Evolutionary conservation across 2,888 invertebrate genomes (phyloP).

Genomic region (Drosophila vallismaia): DNA sequence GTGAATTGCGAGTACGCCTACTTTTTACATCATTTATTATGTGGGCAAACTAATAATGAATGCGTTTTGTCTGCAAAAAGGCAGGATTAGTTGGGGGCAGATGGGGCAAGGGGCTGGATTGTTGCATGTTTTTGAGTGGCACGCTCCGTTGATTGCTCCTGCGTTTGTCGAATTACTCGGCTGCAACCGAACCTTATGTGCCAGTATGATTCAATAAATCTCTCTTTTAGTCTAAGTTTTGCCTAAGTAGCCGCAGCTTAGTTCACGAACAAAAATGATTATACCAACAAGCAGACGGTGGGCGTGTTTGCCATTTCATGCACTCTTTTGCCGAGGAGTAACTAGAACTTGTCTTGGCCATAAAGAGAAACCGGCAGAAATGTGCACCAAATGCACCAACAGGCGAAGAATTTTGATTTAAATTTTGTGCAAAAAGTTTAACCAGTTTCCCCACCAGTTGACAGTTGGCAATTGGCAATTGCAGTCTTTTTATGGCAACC

Average conservation of each 20-base stretch:
- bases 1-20: constrained; percentile 45
- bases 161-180: constrained; percentile 63
- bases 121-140: constrained; percentile 50
- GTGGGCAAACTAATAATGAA: constrained; percentile 63
- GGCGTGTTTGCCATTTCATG: constrained; percentile 49
- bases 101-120: not conserved
- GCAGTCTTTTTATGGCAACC: constrained; percentile 68
- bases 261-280: constrained; percentile 7
- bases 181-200: constrained; percentile 49
- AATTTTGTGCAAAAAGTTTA: constrained; percentile 23
- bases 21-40: constrained; percentile 76
- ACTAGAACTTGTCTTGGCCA: constrained; percentile 74
- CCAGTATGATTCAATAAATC: constrained; percentile 50
- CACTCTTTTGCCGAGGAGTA: constrained; percentile 67
- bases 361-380: constrained; percentile 76
- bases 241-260: constrained; percentile 6
- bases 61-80: constrained; percentile 47
- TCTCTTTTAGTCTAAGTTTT: constrained; percentile 36
- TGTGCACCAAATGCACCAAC: constrained; percentile 72
- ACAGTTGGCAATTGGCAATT: constrained; percentile 26
- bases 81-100: not conserved
- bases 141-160: constrained; percentile 68
- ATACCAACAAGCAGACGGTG: constrained; percentile 28
- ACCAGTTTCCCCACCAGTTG: constrained; percentile 41
- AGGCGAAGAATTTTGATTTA: constrained; percentile 40